Evolutionary conservation across 2,113 vertebrate genomes (phyloP).

Genomic region (Coryphaenoides rupestris): DNA sequence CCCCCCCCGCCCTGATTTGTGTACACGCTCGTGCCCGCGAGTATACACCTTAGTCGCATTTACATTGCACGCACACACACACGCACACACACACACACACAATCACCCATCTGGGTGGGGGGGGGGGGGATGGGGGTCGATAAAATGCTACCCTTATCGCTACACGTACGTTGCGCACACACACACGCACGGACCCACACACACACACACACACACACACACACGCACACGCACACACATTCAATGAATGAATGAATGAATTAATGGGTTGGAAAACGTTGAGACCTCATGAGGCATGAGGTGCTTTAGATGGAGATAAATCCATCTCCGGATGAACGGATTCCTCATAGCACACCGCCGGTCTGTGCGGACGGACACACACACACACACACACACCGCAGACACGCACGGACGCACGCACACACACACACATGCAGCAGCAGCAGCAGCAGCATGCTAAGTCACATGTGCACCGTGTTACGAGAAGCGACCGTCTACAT

Average conservation of each 20-base stretch:
- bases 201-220: background rate
- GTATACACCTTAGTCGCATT: conserved; percentile 24
- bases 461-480: no score
- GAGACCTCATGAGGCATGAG: background rate
- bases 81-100: no score
- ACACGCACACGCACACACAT: background rate
- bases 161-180: background rate
- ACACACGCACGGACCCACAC: no score
- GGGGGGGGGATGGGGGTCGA: no score
- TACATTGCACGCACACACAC: conserved; percentile 7
- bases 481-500: no score
- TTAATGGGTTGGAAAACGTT: background rate
- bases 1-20: conserved; percentile 47
- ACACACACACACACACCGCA: no score
- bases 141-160: background rate
- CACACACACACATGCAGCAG: no score
- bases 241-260: background rate
- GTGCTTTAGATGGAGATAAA: background rate
- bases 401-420: no score
- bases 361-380: no score
- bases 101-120: no score
- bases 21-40: conserved; percentile 12
- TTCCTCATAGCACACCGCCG: no score
- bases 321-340: conserved; percentile 8
- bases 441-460: no score